Percentiles rank a stretch among this genome's conserved stretches.
Conservation (phyloP, 2,113 vertebrate species). For the Caracal caracal region DNA sequence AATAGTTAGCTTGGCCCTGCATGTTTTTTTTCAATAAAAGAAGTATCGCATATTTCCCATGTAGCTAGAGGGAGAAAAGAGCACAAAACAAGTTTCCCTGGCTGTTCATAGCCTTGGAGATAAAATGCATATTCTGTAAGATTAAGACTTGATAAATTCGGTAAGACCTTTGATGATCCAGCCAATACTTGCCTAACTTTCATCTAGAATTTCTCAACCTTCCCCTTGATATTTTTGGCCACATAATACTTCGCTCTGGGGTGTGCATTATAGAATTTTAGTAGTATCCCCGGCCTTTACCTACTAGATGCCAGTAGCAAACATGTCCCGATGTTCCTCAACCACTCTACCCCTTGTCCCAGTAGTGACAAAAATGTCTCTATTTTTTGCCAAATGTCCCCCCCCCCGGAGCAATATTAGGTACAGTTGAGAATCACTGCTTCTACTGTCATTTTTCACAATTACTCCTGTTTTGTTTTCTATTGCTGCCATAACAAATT, state of each 20-base stretch:
- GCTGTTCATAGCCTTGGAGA: neutral
- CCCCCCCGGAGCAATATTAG: neutral
- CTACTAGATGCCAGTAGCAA: neutral
- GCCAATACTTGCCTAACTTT: neutral
- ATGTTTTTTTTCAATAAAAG: neutral
- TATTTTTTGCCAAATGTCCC: neutral
- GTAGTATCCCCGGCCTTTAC: neutral
- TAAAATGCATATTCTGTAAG: neutral
- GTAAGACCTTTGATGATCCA: neutral
- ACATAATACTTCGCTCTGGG: neutral
- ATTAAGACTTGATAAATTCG: neutral
- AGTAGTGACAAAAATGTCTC: neutral
- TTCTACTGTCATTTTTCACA: neutral
- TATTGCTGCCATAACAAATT: neutral
- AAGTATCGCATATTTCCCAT: neutral
- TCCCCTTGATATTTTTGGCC: neutral
- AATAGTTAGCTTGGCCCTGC: slow-evolving; percentile 1
- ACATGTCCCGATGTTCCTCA: neutral
- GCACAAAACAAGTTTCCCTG: neutral
- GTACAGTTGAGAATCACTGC: neutral
- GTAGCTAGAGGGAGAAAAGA: neutral
- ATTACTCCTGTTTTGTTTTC: neutral
- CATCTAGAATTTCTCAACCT: neutral
- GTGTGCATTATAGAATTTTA: neutral
- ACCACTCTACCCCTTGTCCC: neutral